Evolutionary conservation across 2,888 invertebrate species (phyloP), one percentile per base, ranked within the genome.

Genomic region (Apamea monoglypha): DNA sequence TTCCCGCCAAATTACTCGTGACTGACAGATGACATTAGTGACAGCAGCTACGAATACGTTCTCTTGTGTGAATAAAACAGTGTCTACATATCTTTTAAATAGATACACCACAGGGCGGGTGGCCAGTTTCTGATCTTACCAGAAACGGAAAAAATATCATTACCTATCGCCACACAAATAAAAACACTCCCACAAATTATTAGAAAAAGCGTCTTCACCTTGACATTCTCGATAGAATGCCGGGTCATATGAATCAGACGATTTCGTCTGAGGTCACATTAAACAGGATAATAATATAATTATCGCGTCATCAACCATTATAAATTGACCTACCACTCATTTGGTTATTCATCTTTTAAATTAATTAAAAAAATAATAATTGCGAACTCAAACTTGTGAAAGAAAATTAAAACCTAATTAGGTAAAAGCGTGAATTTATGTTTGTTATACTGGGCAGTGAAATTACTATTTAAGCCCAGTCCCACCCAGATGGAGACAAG

Each of bases 191-290:
- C 7, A 59, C 61, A 63, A 50, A 64, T 63, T 63, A n/a, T 59
- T 53, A 83, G 40, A 78, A 78, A 74, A 80, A 32, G 16, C 68
- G 44, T 72, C 32, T 69, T 8, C 40, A 75, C 90, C 90, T 90
- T 90, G 90, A 84, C 90, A 86, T 90, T 89, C 76, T 47, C 44
- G 67, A 74, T 77, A 83, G 82, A 87, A 86, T 83, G 88, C 53
- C 71, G 56, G 82, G 76, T 84, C 77, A 63, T 18, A 74, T 90
- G 89, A 89, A 59, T 89, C 89, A 89, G 73, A 80, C 32, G 16
- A 47, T 25, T 44, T 10, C 32, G 53, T 68, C 81, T 85, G 83
- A 89, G 84, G 89, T 82, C 81, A 83, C 68, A 69, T 66, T 59
- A 44, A 83, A 75, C 85, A 89, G 77, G 74, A 87, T 85, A 74